Evolutionary conservation across 2,797 vertebrate species (phyloP), one percentile per base, ranked within the genome.

Genomic region (Semotilus atromaculatus): DNA sequence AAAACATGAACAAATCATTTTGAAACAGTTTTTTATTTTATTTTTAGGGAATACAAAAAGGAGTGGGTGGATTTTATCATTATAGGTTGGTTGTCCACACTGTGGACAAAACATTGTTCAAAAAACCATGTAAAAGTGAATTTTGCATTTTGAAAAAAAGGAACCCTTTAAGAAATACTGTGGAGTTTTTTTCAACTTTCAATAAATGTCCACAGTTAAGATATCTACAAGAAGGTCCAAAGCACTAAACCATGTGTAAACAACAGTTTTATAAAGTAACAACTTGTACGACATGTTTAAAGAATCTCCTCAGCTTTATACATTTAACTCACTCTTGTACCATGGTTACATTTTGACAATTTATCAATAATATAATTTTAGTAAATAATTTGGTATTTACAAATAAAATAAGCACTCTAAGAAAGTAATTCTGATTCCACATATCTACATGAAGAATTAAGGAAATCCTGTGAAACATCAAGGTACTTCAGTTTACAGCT

Each of bases 381-480:
- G 81, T 58, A 86, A 75, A 45, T 70, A 64, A 75, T 34, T 71
- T 85, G 43, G 29, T 75, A 86, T 90, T 79, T 87, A 81, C 66
- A 86, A 86, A 83, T 76, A 87, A 88, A 81, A 86, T 77, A 86
- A 81, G 77, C 72, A 48, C 51, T 83, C 74, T 71, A 73, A 68
- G 67, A 51, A 55, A 86, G 71, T 66, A 48, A 48, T 70, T 88
- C 38, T 83, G 51, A 79, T 80, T 75, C 16, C 74, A 14, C 62
- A 13, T 14, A 58, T 74, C 73, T 81, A 62, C 58, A 68, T 66
- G 55, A 53, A 45, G 5, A 82, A 72, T 55, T 74, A 53, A 21
- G 18, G 29, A 64, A 71, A 79, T 45, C 26, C 62, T 53, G 31
- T 68, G 26, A 87, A 55, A 21, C 81, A 21, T 85, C 80, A 81